Conservation (phyloP, 2,888 invertebrate genomes). For the Caenorhabditis uteleia region DNA sequence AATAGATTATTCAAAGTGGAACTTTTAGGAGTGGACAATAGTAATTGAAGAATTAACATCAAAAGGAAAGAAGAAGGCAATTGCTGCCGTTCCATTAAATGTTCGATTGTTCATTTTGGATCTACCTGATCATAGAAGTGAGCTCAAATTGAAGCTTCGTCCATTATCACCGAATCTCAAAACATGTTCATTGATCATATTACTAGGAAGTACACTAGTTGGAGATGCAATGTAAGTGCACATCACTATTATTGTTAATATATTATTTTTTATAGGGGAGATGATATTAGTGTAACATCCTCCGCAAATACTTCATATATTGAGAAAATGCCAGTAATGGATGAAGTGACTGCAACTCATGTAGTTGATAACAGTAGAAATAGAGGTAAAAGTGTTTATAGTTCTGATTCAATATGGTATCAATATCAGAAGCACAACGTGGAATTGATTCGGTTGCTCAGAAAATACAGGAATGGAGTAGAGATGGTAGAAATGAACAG, state of each 20-base stretch:
- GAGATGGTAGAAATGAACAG: too few species aligned
- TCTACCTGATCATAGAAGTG: slow-evolving; percentile 48
- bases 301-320: slow-evolving; percentile 15
- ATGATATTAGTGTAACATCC: slow-evolving; percentile 34
- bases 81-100: slow-evolving; percentile 66
- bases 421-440: slow-evolving; percentile 10
- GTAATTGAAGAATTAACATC: slow-evolving; percentile 62
- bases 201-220: slow-evolving; percentile 52
- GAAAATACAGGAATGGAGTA: slow-evolving; percentile 13
- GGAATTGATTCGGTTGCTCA: slow-evolving; percentile 17
- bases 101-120: slow-evolving; percentile 64
- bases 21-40: slow-evolving; percentile 66
- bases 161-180: slow-evolving; percentile 45
- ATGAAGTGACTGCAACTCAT: slow-evolving; percentile 23
- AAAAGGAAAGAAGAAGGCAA: slow-evolving; percentile 57
- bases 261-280: slow-evolving; percentile 8
- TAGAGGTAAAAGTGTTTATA: too few species aligned
- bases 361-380: slow-evolving; percentile 15
- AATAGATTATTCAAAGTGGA: background rate
- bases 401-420: too few species aligned
- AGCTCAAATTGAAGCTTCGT: slow-evolving; percentile 61
- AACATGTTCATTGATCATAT: slow-evolving; percentile 50
- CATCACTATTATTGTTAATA: background rate
- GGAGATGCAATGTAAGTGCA: slow-evolving; percentile 48
- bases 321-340: slow-evolving; percentile 21